Base-by-base conservation (phyloP, 2,797 vertebrate genomes). In the Jordanella pulchra region DNA sequence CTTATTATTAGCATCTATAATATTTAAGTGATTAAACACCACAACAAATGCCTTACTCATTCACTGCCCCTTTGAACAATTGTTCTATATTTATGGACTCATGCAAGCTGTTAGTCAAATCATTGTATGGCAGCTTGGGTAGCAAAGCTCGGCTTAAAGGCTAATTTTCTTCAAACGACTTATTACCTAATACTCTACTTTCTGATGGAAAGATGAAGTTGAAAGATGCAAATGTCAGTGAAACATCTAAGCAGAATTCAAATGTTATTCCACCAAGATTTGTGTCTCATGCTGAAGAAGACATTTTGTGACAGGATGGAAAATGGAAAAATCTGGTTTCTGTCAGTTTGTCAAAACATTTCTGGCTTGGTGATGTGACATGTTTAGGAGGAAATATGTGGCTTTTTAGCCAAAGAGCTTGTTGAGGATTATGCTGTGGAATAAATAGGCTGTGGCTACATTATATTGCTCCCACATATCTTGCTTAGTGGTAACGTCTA, bases 1-100 rank as follows among this genome's bases (percentile, higher is more conserved):
- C 15, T 3, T 32, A 5, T 1, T 50, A n/a, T 32, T 32, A 9
- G 30, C 47, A 64, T 81, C 30, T 13, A 13, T 21, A 60, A 60
- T 42, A 39, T 39, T 28, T 68, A 28, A 64, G 4, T 66, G 65
- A 69, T 13, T 80, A 48, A 73, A 76, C 61, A 14, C 65, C 69
- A 64, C 11, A 45, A 69, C 54, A 56, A 21, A 74, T 70, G 32
- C 25, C 55, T 75, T 51, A 71, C 76, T 65, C 51, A 68, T 73
- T 56, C 66, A 64, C 27, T 73, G 44, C 10, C 30, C 42, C 27
- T 76, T 54, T 74, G 68, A 66, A 47, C 65, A 9, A 17, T 68
- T n/a, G 63, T 67, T 21, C 53, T 35, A 11, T 64, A 65, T 67
- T 61, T 25, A 25, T 77, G 25, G 47, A 28, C 44, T 67, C 51